Evolutionary conservation across 2,113 vertebrate species (phyloP), one percentile per base, ranked within the genome.

Genomic region (Actenoides lindsayi): DNA sequence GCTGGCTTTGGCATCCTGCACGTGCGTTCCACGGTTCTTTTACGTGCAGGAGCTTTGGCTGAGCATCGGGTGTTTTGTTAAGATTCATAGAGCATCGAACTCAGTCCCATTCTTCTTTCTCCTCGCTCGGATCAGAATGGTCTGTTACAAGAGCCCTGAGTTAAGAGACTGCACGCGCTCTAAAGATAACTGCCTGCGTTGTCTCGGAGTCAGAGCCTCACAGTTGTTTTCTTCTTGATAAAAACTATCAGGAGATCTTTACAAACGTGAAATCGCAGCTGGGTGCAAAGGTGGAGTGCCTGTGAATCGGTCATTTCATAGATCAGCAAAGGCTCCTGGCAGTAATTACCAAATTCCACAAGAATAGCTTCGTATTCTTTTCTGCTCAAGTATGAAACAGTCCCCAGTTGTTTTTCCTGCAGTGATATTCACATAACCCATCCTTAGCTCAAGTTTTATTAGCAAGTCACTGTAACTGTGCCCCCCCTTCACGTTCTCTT

Each of bases 251-350:
- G 54, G 73, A 80, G 60, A 64, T 94, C 39, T 63, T 68, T 28
- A 6, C 77, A 89, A 82, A 73, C 44, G 15, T 30, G 39, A 71
- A 86, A n/a, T 68, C 42, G 13, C n/a, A 70, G 59, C 71, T 75
- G 79, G 64, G 56, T 71, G 68, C 92, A 59, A 74, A 94, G 85
- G 68, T 92, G 88, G 80, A 71, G 69, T 31, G 63, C 54, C 67
- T 54, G 31, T 73, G 70, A 80, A 23, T 54, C 81, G 70, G 63
- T 68, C 48, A 37, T 48, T 93, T 93, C 67, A 57, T 0, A 0
- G 67, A 53, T 89, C 83, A 63, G 84, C 74, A 73, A 85, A 83
- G 81, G 63, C 81, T 78, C 60, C 73, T 93, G 91, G 83, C 81
- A 89, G 53, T 60, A 83, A 89, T 87, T 76, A 73, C 57, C 2